A percentile compares a stretch with the other conserved stretches of the same genome.
phyloP scores from a whole-genome alignment of 64 coral and sea anemone species.

The Hydrozoanthus tunicans region DNA sequence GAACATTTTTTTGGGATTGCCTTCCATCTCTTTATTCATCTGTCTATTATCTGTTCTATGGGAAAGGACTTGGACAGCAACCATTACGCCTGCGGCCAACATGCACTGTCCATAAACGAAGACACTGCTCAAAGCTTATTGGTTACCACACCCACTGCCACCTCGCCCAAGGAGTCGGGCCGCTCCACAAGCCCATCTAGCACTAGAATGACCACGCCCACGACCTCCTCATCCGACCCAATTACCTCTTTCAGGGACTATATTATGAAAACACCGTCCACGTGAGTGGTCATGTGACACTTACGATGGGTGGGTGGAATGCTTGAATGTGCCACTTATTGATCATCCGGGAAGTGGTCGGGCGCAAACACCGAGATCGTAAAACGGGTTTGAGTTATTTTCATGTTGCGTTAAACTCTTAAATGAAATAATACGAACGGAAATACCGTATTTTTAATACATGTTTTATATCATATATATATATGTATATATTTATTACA shows the following conservation, averaged over 20 bases:
- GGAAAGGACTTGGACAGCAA: conserved; percentile 96
- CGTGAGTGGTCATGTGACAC: conserved; percentile 29
- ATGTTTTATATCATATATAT: too few species aligned
- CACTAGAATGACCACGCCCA: conserved; percentile 75
- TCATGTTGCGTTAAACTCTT: not conserved
- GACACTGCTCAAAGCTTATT: conserved; percentile 64
- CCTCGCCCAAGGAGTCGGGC: conserved; percentile 80
- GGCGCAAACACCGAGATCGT: not conserved
- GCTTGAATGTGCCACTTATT: not conserved
- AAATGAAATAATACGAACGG: not conserved
- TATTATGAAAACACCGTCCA: conserved; percentile 93
- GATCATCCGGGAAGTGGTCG: not conserved
- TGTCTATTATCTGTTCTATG: too few species aligned
- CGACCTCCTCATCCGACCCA: conserved; percentile 77
- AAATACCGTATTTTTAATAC: not conserved
- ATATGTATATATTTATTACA: too few species aligned
- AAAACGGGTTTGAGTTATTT: not conserved
- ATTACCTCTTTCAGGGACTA: conserved; percentile 94
- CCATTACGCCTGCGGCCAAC: conserved; percentile 95
- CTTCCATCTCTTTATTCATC: too few species aligned
- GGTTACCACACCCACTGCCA: conserved; percentile 14
- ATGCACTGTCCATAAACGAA: conserved; percentile 54
- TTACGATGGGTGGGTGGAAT: not conserved
- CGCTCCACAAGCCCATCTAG: conserved; percentile 68
- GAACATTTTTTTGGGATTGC: too few species aligned